Base-by-base conservation (phyloP, 2,888 invertebrate species). In the Phortica okadai region DNA sequence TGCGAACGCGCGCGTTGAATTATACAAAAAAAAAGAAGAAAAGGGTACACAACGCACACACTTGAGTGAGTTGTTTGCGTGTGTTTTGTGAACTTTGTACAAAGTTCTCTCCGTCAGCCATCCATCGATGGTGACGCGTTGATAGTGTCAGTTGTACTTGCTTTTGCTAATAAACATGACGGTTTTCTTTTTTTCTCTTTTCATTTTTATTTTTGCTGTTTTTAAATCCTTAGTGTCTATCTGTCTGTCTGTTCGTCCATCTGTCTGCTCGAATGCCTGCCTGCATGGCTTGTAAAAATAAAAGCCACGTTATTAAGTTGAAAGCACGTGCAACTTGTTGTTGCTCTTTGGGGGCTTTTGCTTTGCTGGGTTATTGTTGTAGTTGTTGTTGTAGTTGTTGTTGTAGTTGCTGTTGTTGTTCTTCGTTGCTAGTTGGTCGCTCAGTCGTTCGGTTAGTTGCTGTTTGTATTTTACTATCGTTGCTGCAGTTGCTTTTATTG, bases 291-390 rank as follows among this genome's bases (percentile, higher is more conserved):
- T 82, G 82, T 88, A 87, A 88, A 87, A 85, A 84, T 88, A 85
- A 87, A 87, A 87, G 87, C 88, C 87, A 85, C 85, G 88, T 88
- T 88, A 87, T 88, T 87, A 85, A 82, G 85, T 82, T 84, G 84
- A 88, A 88, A 87, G 86, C 87, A 87, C 87, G 87, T 87, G 88
- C 86, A 84, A 86, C 85, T 84, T 84, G 84, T 84, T 84, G 86
- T 84, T 86, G 80, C 80, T n/a, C 41, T 58, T 56, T 33, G 33
- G 33, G 33, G 33, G 16, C 50, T 14, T 6, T 42, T 54, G 70
- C 33, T 7, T 10, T 25, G 21, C 42, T 14, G 42, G n/a, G 25
- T 50, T 50, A 5, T 21, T 50, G 50, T 1, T 25, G 54, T 73
- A 25, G 50, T 70, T 16, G n/a, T 62, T 1, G 10, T 62, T 62